Base-by-base conservation (phyloP, 2,888 invertebrate species). In the Onthophagus sagittarius region DNA sequence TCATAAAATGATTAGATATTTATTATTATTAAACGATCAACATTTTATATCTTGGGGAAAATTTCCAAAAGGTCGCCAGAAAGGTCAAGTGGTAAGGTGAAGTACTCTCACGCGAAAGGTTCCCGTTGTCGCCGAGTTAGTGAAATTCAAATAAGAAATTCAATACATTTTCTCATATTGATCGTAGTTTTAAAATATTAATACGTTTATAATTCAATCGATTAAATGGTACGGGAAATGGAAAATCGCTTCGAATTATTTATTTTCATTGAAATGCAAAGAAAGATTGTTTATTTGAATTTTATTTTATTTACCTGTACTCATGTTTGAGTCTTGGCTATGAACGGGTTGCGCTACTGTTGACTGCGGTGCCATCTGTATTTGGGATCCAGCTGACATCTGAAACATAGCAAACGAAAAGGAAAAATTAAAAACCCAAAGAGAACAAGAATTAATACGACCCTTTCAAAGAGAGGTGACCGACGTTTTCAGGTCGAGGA, bases 271-370 rank as follows among this genome's bases (percentile, higher is more conserved):
- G 32, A 23, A 6, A 67, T 67, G 23, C 31, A 31, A 32, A 67
- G 7, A 23, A 23, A 23, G 23, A 23, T 23, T 23, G 3, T 23
- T 23, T 23, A 23, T 23, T 23, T 23, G 23, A 23, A 23, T 23
- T 23, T 23, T 23, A 23, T 15, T n/a, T 15, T 15, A 67, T 88
- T 89, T 88, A 94, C 94, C 93, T 90, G 96, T 96, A 92, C 96
- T 97, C 94, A 96, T 95, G 91, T 97, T 97, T 89, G 97, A 97
- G 92, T 96, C 96, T 90, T 96, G 96, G 92, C 92, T 96, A 90
- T 94, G 93, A 88, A 91, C 91, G 88, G 93, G 91, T 90, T 93
- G 93, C 86, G 89, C 88, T 90, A 93, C 90, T 88, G 94, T 93
- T 87, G 94, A 93, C 91, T 95, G 95, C 88, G 95, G 95, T 93